Evolutionary conservation across 2,888 invertebrate genomes (phyloP), one percentile per base, ranked within the genome.

Genomic region (Cantharis flavilabris): DNA sequence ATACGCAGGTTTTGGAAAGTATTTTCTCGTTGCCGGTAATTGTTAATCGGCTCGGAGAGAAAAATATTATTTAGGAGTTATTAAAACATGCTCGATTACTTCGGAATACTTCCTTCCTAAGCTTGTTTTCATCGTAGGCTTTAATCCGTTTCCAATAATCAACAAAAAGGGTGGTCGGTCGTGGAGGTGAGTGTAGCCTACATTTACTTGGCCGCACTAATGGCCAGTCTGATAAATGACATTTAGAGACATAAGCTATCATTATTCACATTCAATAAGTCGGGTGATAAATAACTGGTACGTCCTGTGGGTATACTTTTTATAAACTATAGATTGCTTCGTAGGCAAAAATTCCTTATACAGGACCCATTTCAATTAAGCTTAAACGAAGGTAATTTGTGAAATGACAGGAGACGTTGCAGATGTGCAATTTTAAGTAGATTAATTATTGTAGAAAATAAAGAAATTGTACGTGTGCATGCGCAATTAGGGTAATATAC

Each of bases 401-500:
- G 72, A 80, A 83, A 82, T 82, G 82, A 80, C 81, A 79, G 78
- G 69, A 79, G 82, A 79, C 77, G 80, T 82, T 82, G 81, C 83
- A 84, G 83, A 82, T 83, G 84, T 81, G 82, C 82, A 83, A 83
- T 84, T 82, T 82, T 81, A 82, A 83, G 81, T 79, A 81, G 82
- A 83, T 80, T 80, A 80, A 78, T 77, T 70, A 76, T 74, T 78
- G 49, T 49, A 77, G 73, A 78, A 80, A 80, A 76, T 75, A 76
- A 74, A 77, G 71, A 82, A 80, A 70, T 73, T 78, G 77, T 76
- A 78, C 81, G 78, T 80, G 83, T 82, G 81, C 83, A 83, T 83
- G 83, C 83, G 83, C 83, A 81, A 83, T 83, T 83, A 83, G 81
- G 75, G 69, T 82, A 82, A 83, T 81, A 79, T 67, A 76, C 78